A percentile compares a stretch with the other conserved stretches of the same genome.
phyloP scores from a whole-genome alignment of 1,140 invertebrate genomes.

The Pogonognathellus flavescens region DNA sequence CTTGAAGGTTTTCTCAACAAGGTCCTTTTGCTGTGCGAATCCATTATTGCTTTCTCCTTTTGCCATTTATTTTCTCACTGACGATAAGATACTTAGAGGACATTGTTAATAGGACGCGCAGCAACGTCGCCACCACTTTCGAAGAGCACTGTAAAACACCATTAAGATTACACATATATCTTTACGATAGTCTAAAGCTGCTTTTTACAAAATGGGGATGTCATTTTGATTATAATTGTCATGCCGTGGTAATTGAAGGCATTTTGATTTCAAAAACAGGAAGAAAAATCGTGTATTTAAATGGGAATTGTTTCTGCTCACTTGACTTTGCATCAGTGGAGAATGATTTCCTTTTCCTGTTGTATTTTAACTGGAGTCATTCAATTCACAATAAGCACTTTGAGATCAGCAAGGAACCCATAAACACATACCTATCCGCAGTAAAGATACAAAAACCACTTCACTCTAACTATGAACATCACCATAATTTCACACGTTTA shows the following conservation, averaged over 20 bases:
- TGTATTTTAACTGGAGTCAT: background rate
- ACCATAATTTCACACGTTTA: slow-evolving; percentile 49
- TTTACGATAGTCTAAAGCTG: too few species aligned
- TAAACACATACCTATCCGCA: background rate
- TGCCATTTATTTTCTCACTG: too few species aligned
- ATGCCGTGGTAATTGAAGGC: background rate
- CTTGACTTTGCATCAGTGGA: background rate
- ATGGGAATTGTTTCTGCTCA: background rate
- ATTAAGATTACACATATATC: too few species aligned
- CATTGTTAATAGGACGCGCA: too few species aligned
- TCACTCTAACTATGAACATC: slow-evolving; percentile 25
- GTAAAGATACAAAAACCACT: slow-evolving; percentile 45
- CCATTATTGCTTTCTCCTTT: too few species aligned
- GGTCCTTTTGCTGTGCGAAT: too few species aligned
- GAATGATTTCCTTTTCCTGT: background rate
- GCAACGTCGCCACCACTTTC: too few species aligned
- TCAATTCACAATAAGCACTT: slow-evolving; percentile 6
- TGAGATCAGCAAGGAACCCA: background rate
- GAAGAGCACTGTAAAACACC: too few species aligned
- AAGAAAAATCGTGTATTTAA: background rate
- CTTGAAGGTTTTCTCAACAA: too few species aligned
- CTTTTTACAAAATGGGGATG: background rate
- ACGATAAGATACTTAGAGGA: too few species aligned
- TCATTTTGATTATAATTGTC: slow-evolving; percentile 1
- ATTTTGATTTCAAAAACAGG: background rate